Conservation (phyloP, 64 coral and sea anemone genomes). For the Actinia equina region DNA sequence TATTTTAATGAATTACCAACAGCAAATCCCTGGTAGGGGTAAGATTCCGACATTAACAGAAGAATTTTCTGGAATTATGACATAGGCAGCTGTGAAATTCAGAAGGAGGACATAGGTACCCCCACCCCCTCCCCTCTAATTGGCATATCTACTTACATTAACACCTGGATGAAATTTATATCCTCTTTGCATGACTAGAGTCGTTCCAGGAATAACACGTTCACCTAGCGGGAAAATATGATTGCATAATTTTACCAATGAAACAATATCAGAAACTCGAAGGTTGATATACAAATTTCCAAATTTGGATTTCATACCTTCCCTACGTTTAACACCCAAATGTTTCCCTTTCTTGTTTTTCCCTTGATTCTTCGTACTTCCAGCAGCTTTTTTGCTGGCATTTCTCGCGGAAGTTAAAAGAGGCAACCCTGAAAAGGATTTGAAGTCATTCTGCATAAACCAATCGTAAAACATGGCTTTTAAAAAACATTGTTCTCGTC, state of each 20-base stretch:
- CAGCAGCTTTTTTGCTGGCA: slow-evolving; percentile 84
- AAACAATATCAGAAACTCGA: background rate
- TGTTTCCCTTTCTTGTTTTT: slow-evolving; percentile 86
- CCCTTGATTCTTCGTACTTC: slow-evolving; percentile 88
- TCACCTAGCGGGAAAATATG: slow-evolving; percentile 41
- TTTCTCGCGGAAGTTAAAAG: slow-evolving; percentile 3
- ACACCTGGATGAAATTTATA: slow-evolving; percentile 87
- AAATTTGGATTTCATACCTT: slow-evolving; percentile 45
- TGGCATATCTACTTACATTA: slow-evolving; percentile 58
- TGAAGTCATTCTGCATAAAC: background rate
- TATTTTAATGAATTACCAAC: no score
- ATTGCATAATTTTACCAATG: background rate
- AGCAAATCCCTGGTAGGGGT: no score
- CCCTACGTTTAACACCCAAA: slow-evolving; percentile 81
- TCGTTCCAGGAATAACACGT: slow-evolving; percentile 86
- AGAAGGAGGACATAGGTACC: no score
- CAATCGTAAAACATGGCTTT: background rate
- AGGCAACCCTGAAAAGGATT: background rate
- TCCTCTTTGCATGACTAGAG: slow-evolving; percentile 77
- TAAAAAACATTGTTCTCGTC: background rate
- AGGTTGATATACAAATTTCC: background rate
- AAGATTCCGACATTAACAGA: no score
- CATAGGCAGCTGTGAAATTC: no score
- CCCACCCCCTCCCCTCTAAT: no score
- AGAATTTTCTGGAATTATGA: no score